Conservation (phyloP, 2,113 vertebrate genomes). For the Recurvirostra avosetta region DNA sequence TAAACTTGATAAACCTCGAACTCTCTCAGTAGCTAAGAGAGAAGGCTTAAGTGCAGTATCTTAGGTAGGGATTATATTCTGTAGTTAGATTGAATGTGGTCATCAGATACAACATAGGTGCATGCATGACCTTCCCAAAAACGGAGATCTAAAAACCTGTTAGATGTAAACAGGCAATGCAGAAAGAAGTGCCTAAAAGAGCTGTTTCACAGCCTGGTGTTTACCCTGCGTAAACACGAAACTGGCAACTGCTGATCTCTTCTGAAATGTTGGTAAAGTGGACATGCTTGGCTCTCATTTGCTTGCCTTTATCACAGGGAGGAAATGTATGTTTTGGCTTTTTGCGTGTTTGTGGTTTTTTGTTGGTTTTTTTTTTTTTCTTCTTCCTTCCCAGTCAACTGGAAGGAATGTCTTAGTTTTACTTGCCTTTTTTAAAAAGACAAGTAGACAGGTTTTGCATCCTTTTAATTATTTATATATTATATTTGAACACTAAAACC, state of each 20-base stretch:
- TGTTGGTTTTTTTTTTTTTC: not conserved
- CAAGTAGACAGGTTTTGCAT: not conserved
- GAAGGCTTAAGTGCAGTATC: not conserved
- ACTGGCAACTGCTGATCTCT: not conserved
- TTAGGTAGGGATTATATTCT: not conserved
- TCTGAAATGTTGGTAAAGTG: not conserved
- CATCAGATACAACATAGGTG: fast-evolving
- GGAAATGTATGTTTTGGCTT: not conserved
- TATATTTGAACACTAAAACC: not conserved
- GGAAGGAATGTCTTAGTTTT: not conserved
- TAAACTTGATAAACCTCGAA: not conserved
- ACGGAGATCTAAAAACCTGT: not conserved
- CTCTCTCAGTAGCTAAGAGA: not conserved
- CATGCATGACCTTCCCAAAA: not conserved
- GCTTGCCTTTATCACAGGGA: not conserved
- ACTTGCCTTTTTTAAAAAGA: not conserved
- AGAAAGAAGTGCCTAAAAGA: not conserved
- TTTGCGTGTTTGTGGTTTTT: not conserved
- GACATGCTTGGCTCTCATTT: not conserved
- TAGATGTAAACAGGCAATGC: not conserved
- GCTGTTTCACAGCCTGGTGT: not conserved
- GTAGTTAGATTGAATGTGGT: not conserved
- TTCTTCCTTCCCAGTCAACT: not conserved
- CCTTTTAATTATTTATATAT: not conserved
- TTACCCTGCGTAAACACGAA: not conserved